Base-by-base conservation (phyloP, 30 jellyfish, hydroid and myxozoan species). In the Pseudorhiza aurosa region DNA sequence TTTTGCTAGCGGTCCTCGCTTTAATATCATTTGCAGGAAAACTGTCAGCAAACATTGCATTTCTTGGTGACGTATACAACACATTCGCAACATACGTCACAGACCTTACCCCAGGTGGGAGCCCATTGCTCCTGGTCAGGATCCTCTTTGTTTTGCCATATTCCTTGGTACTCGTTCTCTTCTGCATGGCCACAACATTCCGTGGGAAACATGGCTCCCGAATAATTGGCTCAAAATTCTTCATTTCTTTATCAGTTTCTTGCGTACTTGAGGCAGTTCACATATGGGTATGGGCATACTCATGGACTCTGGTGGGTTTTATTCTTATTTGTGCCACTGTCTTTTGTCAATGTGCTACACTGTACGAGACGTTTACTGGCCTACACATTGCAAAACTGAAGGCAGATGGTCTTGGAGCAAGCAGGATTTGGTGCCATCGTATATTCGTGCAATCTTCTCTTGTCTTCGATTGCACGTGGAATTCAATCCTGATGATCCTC, bases 381-480 rank as follows among this genome's bases (percentile, higher is more conserved):
- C 74, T 77, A 11, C 47, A 59, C 75, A 26, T 27, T 33, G 82
- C 89, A 14, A 62, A 35, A 17, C 15, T 58, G 36, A 62, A 68
- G 6, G 27, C 50, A 15, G 57, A 10, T 25, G 82, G 63, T 0
- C 30, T 77, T 1, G 29, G 45, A 28, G 68, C 33, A 14, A 26
- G 75, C 14, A 46, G 74, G 44, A 44, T 77, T 44, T 77, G 89
- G 89, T 60, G 50, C 47, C 31, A 77, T 49, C 82, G 89, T 8
- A 47, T 77, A 2, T 30, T 77, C 55, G 72, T 77, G 25, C 89
- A 77, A 49, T 77, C 89, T 0, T 65, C 81, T 10, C 53, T 77
- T 56, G 63, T 77, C 0, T 77, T 77, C 72, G 89, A 77, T 62
- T 77, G 82, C 49, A 74, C 82, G 15, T 77, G 89, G 89, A 77